A percentile compares a stretch with the other conserved stretches of the same genome.
These are phyloP conservation scores for Columba livia DNA, from an alignment of 2,113 vertebrate genomes.

Conservation along the genomic window DNA sequence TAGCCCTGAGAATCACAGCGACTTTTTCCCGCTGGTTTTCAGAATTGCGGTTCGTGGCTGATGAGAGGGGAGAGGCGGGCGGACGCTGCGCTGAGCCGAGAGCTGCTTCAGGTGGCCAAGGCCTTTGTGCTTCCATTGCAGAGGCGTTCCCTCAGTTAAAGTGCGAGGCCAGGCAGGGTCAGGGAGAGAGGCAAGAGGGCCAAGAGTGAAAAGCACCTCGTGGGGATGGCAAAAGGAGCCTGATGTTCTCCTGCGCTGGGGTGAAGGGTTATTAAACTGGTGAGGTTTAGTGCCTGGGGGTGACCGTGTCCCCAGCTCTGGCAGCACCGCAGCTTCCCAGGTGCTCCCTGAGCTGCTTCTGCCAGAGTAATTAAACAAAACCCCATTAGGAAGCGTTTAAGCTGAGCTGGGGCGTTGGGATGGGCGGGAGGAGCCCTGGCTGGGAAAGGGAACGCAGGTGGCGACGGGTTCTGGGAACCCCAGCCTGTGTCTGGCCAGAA, in stretches of 20 bases:
- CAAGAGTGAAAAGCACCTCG: background rate
- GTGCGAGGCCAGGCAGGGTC: background rate
- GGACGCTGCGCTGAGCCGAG: background rate
- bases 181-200: background rate
- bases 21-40: background rate
- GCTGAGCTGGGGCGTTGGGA: background rate
- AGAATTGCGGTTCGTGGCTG: background rate
- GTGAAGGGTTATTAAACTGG: background rate
- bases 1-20: background rate
- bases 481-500: background rate
- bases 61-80: background rate
- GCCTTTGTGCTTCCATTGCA: background rate
- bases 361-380: background rate
- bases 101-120: background rate
- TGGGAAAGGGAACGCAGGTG: no score
- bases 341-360: background rate
- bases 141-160: background rate
- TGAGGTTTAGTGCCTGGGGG: background rate
- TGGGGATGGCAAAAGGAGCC: background rate
- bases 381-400: background rate
- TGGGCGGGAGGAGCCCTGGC: background rate
- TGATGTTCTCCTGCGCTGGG: background rate
- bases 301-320: background rate
- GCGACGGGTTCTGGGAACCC: background rate
- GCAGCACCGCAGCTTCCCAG: background rate